phyloP scores from a whole-genome alignment of 1,140 invertebrate species.

The Cydia strobilella region DNA sequence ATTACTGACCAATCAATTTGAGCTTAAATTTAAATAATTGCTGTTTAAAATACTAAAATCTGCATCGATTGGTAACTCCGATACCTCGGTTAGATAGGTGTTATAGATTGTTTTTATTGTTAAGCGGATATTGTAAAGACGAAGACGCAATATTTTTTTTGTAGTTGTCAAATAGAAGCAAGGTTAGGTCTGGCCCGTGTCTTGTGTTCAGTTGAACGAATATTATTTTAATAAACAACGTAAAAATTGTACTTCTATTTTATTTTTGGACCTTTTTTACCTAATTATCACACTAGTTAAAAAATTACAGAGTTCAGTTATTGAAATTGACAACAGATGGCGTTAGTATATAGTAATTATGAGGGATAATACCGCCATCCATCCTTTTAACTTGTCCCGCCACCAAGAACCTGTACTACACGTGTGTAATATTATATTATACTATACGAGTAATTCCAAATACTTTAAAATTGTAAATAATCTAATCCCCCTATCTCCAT shows the following conservation, averaged over 20 bases:
- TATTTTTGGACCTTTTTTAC: slow-evolving; percentile 40
- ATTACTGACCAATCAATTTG: too few relatives aligned
- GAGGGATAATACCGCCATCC: not conserved
- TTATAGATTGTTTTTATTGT: slow-evolving; percentile 80
- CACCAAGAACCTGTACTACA: too few relatives aligned
- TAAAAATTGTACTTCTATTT: slow-evolving; percentile 68
- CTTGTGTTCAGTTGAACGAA: slow-evolving; percentile 79
- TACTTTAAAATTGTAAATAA: too few relatives aligned
- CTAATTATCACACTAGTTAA: too few relatives aligned
- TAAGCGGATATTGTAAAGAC: slow-evolving; percentile 70
- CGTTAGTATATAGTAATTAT: not conserved
- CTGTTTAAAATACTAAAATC: not conserved
- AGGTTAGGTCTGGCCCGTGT: slow-evolving; percentile 76
- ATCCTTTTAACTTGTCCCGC: too few relatives aligned
- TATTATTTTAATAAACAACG: slow-evolving; percentile 80
- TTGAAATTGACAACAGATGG: not conserved
- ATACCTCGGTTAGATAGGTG: slow-evolving; percentile 76
- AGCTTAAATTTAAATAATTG: not conserved
- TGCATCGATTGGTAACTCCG: slow-evolving; percentile 43
- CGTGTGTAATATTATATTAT: too few relatives aligned
- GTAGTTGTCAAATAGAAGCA: slow-evolving; percentile 74
- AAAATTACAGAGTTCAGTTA: too few relatives aligned
- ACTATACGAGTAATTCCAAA: too few relatives aligned
- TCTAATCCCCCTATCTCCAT: too few relatives aligned
- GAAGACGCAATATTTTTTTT: slow-evolving; percentile 56